These are phyloP conservation scores for Palloptera scutellata DNA, from an alignment of 2,888 invertebrate species.

Conservation along the genomic window DNA sequence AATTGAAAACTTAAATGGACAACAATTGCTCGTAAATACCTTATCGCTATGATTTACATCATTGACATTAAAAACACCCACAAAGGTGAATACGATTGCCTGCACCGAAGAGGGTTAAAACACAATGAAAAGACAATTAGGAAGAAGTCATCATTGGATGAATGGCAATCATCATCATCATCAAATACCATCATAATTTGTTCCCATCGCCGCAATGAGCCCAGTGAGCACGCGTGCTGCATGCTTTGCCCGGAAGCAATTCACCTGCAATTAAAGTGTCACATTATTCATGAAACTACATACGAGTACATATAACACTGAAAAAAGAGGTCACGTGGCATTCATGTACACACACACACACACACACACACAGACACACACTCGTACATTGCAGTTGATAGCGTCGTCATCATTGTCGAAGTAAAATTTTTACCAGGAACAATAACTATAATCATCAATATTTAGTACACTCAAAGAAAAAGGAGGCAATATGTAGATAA, in stretches of 20 bases:
- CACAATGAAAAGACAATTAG: neutral
- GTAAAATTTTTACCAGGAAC: neutral
- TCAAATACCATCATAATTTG: too few species aligned
- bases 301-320: slow-evolving; percentile 2
- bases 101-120: too few species aligned
- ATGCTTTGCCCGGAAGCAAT: slow-evolving; percentile 42
- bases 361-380: neutral
- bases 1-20: too few species aligned
- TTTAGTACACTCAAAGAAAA: neutral
- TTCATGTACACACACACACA: slow-evolving; percentile 17
- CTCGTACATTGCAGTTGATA: neutral
- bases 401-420: slow-evolving; percentile 14
- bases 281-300: slow-evolving; percentile 48
- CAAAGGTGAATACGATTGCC: too few species aligned
- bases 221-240: slow-evolving; percentile 33
- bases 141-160: slow-evolving; percentile 50
- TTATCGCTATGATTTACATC: too few species aligned
- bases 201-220: neutral
- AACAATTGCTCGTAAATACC: too few species aligned
- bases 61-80: too few species aligned
- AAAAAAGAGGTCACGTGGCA: slow-evolving; percentile 36
- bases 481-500: neutral
- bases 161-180: neutral
- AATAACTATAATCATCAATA: slow-evolving; percentile 9
- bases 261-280: slow-evolving; percentile 63